Evolutionary conservation across 2,113 vertebrate genomes (phyloP).

Genomic region (Hymenochirus boettgeri): DNA sequence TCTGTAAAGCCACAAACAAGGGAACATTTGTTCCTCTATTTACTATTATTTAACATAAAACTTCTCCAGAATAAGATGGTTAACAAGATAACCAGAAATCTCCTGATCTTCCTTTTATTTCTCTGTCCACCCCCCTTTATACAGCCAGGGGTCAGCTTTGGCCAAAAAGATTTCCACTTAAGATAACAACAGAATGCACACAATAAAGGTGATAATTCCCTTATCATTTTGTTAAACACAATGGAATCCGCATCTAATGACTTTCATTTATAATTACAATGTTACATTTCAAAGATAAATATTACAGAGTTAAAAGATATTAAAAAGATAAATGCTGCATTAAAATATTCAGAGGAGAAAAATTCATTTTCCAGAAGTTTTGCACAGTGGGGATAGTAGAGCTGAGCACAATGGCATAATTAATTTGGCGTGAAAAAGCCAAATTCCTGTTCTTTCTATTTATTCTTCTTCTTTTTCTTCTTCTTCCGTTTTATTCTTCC

Average conservation of each 20-base stretch:
- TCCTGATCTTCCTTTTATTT: not conserved
- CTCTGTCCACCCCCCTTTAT: not conserved
- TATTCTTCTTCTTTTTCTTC: too few relatives aligned
- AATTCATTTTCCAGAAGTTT: too few relatives aligned
- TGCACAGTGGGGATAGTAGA: too few relatives aligned
- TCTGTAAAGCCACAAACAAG: not conserved
- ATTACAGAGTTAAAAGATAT: too few relatives aligned
- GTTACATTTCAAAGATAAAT: too few relatives aligned
- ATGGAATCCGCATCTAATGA: not conserved
- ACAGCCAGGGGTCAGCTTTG: conserved; percentile 18
- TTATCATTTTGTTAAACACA: conserved; percentile 1
- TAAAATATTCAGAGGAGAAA: too few relatives aligned
- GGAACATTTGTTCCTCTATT: not conserved
- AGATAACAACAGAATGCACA: conserved; percentile 14
- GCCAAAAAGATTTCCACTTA: conserved; percentile 13
- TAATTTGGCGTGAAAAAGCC: too few relatives aligned
- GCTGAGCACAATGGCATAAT: too few relatives aligned
- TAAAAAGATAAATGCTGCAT: too few relatives aligned
- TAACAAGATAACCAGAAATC: not conserved
- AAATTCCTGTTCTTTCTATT: too few relatives aligned
- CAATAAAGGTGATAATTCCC: conserved; percentile 18
- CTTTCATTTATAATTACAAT: not conserved
- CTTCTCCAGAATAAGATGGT: not conserved
- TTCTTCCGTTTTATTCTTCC: too few relatives aligned
- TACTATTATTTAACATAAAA: not conserved